Evolutionary conservation across 2,797 vertebrate species (phyloP), one percentile per base, ranked within the genome.

Genomic region (Melanotaenia nigrans): DNA sequence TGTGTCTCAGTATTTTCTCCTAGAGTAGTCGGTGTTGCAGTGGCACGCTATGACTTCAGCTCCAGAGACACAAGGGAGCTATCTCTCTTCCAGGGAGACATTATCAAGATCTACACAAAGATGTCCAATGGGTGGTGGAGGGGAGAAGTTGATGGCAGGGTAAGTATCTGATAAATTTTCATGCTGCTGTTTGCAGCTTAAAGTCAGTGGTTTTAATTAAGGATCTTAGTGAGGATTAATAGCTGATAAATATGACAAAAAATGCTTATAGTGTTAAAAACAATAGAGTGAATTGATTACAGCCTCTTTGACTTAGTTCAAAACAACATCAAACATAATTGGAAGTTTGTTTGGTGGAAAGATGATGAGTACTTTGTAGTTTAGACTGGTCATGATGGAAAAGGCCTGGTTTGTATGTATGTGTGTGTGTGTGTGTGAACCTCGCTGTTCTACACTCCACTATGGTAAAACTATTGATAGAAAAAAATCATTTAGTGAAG

Each of bases 101-200:
- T 96, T 49, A 96, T 99, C 74, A 97, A 94, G 91, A 97, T 99
- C 87, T 96, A 97, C 87, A 96, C 94, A 40, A 99, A 99, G 91
- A 95, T 96, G 67, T 92, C 96, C 0, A 97, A 96, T 5, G 98
- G 98, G 75, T 99, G 98, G 98, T 99, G 98, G 98, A 95, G 95
- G 84, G 98, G 98, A 74, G 97, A 98, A 90, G 93, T 95, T 0
- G 95, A 96, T 0, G 96, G 96, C 90, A 93, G 94, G 96, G 98
- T 99, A 65, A 32, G 88, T 82, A 25, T n/a, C 12, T 24, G 3
- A 18, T 4, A 25, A 36, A 33, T n/a, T 73, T 56, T 4, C 22
- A 53, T 13, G 22, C n/a, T 47, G 28, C 11, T 40, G 7, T n/a
- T 53, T 35, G 40, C 25, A 58, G 12, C 32, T 60, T 7, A 36